These are phyloP conservation scores for Daktulosphaira vitifoliae DNA, from an alignment of 1,140 invertebrate genomes.

Conservation along the genomic window DNA sequence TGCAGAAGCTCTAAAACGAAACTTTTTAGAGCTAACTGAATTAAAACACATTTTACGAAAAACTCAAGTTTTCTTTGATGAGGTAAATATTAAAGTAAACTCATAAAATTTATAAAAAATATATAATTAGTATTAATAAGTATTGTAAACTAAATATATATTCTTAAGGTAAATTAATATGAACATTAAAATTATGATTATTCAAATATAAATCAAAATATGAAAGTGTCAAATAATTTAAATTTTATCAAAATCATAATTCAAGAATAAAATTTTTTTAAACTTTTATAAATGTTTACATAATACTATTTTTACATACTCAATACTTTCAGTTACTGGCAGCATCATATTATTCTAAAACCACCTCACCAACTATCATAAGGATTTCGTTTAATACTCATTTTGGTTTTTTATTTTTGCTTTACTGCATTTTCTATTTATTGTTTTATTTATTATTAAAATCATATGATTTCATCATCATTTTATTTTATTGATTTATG, in stretches of 20 bases:
- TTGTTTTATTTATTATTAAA: too few species aligned
- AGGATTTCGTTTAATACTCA: background rate
- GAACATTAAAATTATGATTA: slow-evolving; percentile 2
- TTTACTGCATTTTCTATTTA: slow-evolving; percentile 24
- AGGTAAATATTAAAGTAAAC: slow-evolving; percentile 79
- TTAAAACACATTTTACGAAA: slow-evolving; percentile 91
- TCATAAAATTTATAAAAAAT: background rate
- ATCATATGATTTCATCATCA: too few species aligned
- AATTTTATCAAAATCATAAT: too few species aligned
- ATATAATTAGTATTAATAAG: background rate
- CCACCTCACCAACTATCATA: slow-evolving; percentile 24
- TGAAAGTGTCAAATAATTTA: too few species aligned
- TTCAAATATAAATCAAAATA: background rate
- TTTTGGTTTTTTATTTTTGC: slow-evolving; percentile 18
- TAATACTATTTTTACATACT: slow-evolving; percentile 16
- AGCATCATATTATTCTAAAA: slow-evolving; percentile 13
- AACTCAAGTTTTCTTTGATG: slow-evolving; percentile 95
- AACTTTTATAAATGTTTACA: too few species aligned
- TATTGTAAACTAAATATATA: background rate
- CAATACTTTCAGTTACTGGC: slow-evolving; percentile 31
- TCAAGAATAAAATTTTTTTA: too few species aligned
- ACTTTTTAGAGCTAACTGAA: slow-evolving; percentile 92
- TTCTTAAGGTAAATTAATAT: background rate
- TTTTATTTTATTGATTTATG: too few species aligned
- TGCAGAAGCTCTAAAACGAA: slow-evolving; percentile 90